Evolutionary conservation across 2,113 vertebrate species (phyloP).

Genomic region (Ranitomeya variabilis): DNA sequence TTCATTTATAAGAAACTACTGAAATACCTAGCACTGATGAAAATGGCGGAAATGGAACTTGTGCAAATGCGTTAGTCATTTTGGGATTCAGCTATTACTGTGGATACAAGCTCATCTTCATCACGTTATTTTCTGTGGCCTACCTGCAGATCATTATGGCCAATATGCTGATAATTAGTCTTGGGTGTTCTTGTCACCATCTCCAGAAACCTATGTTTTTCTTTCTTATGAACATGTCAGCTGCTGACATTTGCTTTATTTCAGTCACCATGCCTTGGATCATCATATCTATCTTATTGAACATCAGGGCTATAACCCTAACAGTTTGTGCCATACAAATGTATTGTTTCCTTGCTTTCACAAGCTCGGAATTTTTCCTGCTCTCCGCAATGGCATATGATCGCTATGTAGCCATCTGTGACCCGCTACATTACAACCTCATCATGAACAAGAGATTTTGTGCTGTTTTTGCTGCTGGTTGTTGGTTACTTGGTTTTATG

Average conservation of each 20-base stretch:
- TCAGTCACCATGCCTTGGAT: constrained; percentile 23
- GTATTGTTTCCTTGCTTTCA: background rate
- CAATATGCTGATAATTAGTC: constrained; percentile 11
- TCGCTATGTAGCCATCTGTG: constrained; percentile 34
- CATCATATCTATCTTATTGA: background rate
- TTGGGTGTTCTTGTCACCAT: background rate
- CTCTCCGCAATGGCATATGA: constrained; percentile 47
- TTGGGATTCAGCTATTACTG: background rate
- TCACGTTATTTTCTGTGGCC: constrained; percentile 5
- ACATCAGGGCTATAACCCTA: background rate
- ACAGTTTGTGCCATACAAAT: background rate
- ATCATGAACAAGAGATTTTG: constrained; percentile 26
- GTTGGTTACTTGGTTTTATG: constrained; percentile 20
- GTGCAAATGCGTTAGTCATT: background rate
- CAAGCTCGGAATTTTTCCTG: constrained; percentile 32
- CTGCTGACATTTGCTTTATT: constrained; percentile 41
- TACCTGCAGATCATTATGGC: constrained; percentile 23
- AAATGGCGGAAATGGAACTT: background rate
- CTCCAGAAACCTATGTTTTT: constrained; percentile 52
- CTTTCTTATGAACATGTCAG: constrained; percentile 43
- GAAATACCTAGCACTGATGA: background rate
- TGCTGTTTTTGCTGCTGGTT: background rate
- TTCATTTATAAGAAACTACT: background rate
- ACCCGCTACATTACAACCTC: constrained; percentile 22
- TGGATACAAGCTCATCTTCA: background rate